Evolutionary conservation across 2,888 invertebrate genomes (phyloP), one percentile per base, ranked within the genome.

Genomic region (Ochropleura leucogaster): DNA sequence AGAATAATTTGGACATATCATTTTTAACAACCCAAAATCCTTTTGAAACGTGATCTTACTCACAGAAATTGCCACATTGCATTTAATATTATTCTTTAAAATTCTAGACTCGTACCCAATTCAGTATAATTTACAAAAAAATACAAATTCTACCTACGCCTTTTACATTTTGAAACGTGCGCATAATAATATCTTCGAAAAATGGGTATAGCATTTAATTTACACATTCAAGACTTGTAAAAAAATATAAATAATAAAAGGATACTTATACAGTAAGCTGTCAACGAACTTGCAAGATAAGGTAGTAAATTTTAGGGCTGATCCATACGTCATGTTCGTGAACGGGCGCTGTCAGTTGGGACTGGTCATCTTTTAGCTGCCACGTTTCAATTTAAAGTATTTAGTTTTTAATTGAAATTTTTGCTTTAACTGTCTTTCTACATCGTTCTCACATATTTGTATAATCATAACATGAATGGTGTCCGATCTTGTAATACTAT

Each of bases 161-260:
- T 7, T 62, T 46, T 72, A 47, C 30, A 30, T 64, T 67, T 53
- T 44, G 1, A 62, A 46, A 62, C 79, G 68, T 68, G 42, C 60
- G 68, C 68, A 42, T n/a, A 79, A 59, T 74, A 74, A 67, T 20
- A 20, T 40, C 60, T 64, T 51, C 12, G 63, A 14, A 66, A 42
- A 57, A 53, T 16, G 18, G 18, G 18, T 12, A 67, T 42, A 47
- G 16, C 42, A 59, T 64, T 74, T 44, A 51, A 63, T 67, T 71
- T 46, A 9, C 49, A 44, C 12, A 44, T 72, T 68, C 64, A 16
- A 30, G 47, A 40, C 40, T 47, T 20, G 18, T 0, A 30, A 20
- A 55, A 64, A 68, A 18, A 44, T n/a, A 9, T 16, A 30, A 30
- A 5, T 0, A 30, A 30, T 30, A 51, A 51, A 46, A 51, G n/a